These are phyloP conservation scores for Etheostoma spectabile DNA, from an alignment of 2,113 vertebrate genomes.

Conservation along the genomic window DNA sequence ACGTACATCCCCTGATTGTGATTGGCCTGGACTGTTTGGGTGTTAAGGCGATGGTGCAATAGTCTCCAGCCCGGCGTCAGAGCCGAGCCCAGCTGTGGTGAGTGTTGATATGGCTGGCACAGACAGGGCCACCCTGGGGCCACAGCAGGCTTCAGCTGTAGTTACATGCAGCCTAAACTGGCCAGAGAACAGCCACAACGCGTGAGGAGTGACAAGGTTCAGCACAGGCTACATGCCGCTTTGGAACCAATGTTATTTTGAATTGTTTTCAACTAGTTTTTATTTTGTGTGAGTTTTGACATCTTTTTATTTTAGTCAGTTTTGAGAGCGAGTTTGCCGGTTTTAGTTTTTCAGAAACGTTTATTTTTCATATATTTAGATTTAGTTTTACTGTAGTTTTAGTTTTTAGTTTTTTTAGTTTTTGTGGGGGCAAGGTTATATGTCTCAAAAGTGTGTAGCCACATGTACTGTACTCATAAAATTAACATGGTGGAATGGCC, in stretches of 20 bases:
- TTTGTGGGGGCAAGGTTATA: too few relatives aligned
- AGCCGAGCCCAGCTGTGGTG: slow-evolving; percentile 61
- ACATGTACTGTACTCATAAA: too few relatives aligned
- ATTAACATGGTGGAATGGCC: too few relatives aligned
- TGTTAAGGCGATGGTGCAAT: slow-evolving; percentile 64
- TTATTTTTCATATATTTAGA: too few relatives aligned
- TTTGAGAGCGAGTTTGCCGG: too few relatives aligned
- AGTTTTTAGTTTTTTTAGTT: too few relatives aligned
- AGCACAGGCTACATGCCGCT: slow-evolving; percentile 56
- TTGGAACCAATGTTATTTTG: not conserved
- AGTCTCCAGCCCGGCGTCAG: slow-evolving; percentile 73
- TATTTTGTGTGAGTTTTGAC: too few relatives aligned
- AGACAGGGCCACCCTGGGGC: slow-evolving; percentile 70
- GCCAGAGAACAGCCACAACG: slow-evolving; percentile 34
- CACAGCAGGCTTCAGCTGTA: slow-evolving; percentile 71
- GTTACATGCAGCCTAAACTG: slow-evolving; percentile 64
- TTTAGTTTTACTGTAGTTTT: too few relatives aligned
- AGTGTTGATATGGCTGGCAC: slow-evolving; percentile 77
- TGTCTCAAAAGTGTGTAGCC: too few relatives aligned
- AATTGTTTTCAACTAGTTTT: too few relatives aligned
- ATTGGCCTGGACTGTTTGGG: slow-evolving; percentile 74
- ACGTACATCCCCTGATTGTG: slow-evolving; percentile 64
- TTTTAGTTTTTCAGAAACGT: too few relatives aligned
- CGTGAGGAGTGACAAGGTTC: slow-evolving; percentile 63
- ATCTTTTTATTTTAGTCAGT: too few relatives aligned